Base-by-base conservation (phyloP, 1,140 invertebrate genomes). In the Eriocheir sinensis region DNA sequence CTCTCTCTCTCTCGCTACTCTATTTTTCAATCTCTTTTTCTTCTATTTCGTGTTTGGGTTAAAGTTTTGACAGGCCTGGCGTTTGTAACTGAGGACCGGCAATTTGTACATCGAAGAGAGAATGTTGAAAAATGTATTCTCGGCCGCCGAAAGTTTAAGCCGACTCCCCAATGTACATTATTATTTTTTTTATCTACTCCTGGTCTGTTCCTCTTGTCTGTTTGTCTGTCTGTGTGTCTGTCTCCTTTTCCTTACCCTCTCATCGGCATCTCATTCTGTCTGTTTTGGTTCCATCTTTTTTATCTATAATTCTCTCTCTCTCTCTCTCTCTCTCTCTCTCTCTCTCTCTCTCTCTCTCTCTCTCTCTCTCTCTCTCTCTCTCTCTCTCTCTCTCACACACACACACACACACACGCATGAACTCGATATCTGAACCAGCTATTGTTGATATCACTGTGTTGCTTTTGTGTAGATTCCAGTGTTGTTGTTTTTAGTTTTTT, bases 351-450 rank as follows among this genome's bases (percentile, higher is more conserved):
- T 12, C 9, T 27, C 27, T 36, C 48, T 32, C 30, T 34, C 44
- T 27, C 38, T n/a, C 27, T 36, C n/a, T 36, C 53, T 30, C 48
- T 38, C 30, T 38, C 53, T 72, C n/a, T 27, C 53, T 79, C 48
- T 91, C 53, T 72, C 30, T 60, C 89, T 90, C 44, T 90, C 41
- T 90, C 41, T 90, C 17, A 72, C 6, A 72, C 53, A 72, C 6
- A 72, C 53, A 72, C 6, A 72, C 53, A 72, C 6, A 72, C 53
- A n/a, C 27, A 72, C 27, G 3, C 60, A 17, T 72, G 3, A 72
- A n/a, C 8, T 4, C 60, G 44, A 48, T 48, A 48, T 48, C 4
- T 48, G n/a, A n/a, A n/a, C n/a, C n/a, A n/a, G n/a, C n/a, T n/a
- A n/a, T n/a, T n/a, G n/a, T n/a, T n/a, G n/a, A n/a, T n/a, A n/a